phyloP scores from a whole-genome alignment of 2,113 vertebrate species.

The Pelodiscus sinensis region DNA sequence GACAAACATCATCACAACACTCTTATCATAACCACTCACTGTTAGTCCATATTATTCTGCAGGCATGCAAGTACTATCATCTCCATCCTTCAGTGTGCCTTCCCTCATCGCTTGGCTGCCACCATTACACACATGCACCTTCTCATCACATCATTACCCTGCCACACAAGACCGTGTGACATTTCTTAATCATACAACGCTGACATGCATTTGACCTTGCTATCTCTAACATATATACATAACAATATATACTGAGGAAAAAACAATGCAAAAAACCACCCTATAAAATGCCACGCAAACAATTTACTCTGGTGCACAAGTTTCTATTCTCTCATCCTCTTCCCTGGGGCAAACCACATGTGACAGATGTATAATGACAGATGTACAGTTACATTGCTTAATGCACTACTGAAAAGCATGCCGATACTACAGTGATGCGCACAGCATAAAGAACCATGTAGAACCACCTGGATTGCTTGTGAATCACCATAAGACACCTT shows the following conservation, averaged over 20 bases:
- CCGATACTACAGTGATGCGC: neutral
- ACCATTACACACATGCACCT: neutral
- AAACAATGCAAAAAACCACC: too few species aligned
- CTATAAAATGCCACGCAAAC: neutral
- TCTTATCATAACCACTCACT: neutral
- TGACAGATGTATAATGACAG: neutral
- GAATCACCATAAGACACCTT: neutral
- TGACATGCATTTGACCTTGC: neutral
- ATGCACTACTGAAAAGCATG: neutral
- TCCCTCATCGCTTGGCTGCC: neutral
- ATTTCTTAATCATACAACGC: too few species aligned
- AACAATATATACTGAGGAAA: neutral
- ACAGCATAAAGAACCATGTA: neutral
- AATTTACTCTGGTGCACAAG: neutral
- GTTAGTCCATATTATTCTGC: neutral
- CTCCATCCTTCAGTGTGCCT: neutral
- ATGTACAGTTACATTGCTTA: neutral
- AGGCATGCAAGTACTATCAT: neutral
- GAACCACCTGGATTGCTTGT: neutral
- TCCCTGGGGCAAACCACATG: neutral
- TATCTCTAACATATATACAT: neutral
- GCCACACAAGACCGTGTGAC: neutral
- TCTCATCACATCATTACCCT: neutral
- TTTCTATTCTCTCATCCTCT: neutral
- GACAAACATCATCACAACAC: too few species aligned